A percentile compares a stretch with the other conserved stretches of the same genome.
Conservation (phyloP, 2,113 vertebrate genomes). For the Paradisaea rubra region DNA sequence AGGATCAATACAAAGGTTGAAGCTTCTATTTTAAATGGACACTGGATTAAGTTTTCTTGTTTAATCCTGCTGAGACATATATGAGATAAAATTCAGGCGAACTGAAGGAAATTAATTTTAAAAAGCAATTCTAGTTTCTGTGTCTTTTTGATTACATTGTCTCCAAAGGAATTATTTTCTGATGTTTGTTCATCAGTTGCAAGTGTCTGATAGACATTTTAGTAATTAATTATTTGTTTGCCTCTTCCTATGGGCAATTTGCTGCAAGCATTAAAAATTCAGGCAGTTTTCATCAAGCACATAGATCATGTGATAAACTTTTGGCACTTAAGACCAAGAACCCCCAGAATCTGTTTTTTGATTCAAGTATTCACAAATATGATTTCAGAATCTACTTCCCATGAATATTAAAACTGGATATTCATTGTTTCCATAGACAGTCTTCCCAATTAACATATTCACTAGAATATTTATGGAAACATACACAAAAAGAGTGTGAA, state of each 20-base stretch:
- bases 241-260: not conserved
- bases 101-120: not conserved
- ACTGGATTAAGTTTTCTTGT: not conserved
- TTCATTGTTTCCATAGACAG: constrained; percentile 49
- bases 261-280: not conserved
- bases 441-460: constrained; percentile 56
- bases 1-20: not conserved
- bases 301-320: not conserved
- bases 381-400: constrained; percentile 37
- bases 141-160: not conserved
- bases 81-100: not conserved
- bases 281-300: not conserved
- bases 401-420: constrained; percentile 53
- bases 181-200: not conserved
- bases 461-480: constrained; percentile 51
- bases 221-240: constrained; percentile 29
- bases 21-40: not conserved
- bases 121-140: not conserved
- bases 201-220: constrained; percentile 11
- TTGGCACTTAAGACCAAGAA: not conserved
- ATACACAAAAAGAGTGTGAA: constrained; percentile 33
- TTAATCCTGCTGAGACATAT: not conserved
- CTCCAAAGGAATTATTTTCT: constrained; percentile 4
- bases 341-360: constrained; percentile 8
- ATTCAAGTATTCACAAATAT: constrained; percentile 42